Base-by-base conservation (phyloP, 2,888 invertebrate species). In the Ormyrus labotus region DNA sequence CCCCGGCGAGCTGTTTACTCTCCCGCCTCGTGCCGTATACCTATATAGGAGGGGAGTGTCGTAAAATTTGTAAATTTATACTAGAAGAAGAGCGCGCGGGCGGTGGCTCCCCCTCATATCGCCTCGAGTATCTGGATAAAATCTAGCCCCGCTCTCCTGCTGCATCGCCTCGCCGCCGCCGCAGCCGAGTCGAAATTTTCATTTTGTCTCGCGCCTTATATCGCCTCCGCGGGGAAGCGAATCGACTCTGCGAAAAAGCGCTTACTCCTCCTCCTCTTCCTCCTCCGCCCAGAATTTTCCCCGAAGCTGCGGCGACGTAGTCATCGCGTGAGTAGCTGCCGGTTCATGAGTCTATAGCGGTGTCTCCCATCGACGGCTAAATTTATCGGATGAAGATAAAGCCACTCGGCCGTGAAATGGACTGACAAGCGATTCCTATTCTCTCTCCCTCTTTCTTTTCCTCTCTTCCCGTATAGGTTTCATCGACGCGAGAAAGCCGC, bases 371-470 rank as follows among this genome's bases (percentile, higher is more conserved):
- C 72, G 78, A 67, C 78, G 67, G 8, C 60, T 47, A 78, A 78
- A 72, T 78, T 78, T 78, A 78, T 78, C 65, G 60, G 78, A 78
- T 78, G 47, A 61, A 78, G 60, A 78, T 72, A 67, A 67, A 72
- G 72, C 67, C 78, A 78, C 72, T 78, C 78, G 72, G 58, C 61
- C 61, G 72, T 48, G 78, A 78, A 78, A 78, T 78, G 78, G 78
- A 72, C 71, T 67, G 71, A 78, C 65, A 60, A 71, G 60, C 78
- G 70, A 78, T 78, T 78, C 58, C 34, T 68, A 68, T 69, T 69
- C 50, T 58, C 13, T 48, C n/a, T 13, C 61, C 9, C 58, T 58
- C 45, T 13, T 8, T 50, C 34, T 34, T 47, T 45, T 68, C 68
- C 50, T 57, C 5, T 47, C 50, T 47, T 9, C 47, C 4, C 68